Evolutionary conservation across 2,888 invertebrate genomes (phyloP), one percentile per base, ranked within the genome.

Genomic region (Brachyopa scutellaris): DNA sequence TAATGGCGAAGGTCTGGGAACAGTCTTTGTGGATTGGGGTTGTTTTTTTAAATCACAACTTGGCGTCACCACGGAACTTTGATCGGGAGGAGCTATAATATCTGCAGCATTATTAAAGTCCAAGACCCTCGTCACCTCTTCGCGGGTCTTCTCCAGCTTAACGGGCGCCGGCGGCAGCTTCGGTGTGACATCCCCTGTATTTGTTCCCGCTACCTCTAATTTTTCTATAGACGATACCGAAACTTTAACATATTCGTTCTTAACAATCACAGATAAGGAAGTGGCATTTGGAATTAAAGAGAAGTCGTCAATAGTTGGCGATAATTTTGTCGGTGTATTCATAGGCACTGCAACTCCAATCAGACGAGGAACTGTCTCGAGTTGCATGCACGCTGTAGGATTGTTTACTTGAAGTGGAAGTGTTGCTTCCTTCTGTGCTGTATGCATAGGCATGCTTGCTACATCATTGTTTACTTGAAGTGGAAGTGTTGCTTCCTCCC

Each of bases 91-190:
- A n/a, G n/a, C n/a, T n/a, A n/a, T 26, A 26, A 6, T 26, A 8
- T 38, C 51, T 11, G 21, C 19, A 40, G 26, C 23, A 23, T 53
- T 78, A 8, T 76, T 86, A 40, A 90, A 90, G 85, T 87, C 87
- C 13, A 91, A 84, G 29, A 89, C 87, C 33, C 90, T 86, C 19
- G 89, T 86, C 5, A 91, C 88, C 66, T 90, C 90, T 1, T 89
- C 88, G 4, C 89, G 88, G 21, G 88, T 86, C 70, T 88, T 89
- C 11, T 86, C 86, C 53, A 26, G 78, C 83, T 86, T 45, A 64
- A 67, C 53, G 51, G 64, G 55, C 69, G 86, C 55, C 29, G 70
- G 33, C 73, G 80, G 13, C 66, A 62, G 55, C 69, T 86, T 59
- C 29, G 70, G 33, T 74, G 80, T 17, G 69, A 62, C 15, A 73